phyloP scores from a whole-genome alignment of 2,797 vertebrate species.

The Iguana delicatissima region DNA sequence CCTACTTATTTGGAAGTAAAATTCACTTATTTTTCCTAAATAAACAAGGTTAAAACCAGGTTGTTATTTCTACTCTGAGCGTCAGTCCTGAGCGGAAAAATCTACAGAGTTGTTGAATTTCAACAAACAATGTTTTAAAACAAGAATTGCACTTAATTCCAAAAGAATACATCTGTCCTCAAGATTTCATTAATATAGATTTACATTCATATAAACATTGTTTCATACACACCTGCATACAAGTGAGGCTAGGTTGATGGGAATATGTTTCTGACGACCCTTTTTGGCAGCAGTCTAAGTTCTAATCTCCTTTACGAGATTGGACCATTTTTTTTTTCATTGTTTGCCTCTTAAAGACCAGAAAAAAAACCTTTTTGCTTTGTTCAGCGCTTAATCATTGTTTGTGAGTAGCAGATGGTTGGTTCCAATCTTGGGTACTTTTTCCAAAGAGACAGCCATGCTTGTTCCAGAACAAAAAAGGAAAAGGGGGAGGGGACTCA shows the following conservation, averaged over 20 bases:
- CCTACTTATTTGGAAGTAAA: conserved; percentile 12
- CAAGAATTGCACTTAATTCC: background rate
- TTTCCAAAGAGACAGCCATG: background rate
- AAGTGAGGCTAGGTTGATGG: background rate
- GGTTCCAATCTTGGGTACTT: background rate
- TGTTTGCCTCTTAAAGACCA: background rate
- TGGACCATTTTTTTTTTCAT: background rate
- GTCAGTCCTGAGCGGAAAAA: background rate
- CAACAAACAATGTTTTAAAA: background rate
- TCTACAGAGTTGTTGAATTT: background rate
- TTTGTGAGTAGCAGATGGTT: background rate
- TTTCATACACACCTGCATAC: background rate
- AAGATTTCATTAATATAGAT: background rate
- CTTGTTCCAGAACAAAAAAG: background rate
- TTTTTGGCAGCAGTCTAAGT: background rate
- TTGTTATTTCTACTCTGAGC: background rate
- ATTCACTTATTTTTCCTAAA: background rate
- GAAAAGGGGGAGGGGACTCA: no score
- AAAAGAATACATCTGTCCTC: background rate
- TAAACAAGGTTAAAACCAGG: background rate
- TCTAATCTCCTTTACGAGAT: background rate
- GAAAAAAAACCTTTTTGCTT: background rate
- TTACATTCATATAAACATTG: background rate
- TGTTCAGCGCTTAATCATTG: background rate
- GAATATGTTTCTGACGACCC: background rate